Evolutionary conservation across 2,113 vertebrate species (phyloP).

Genomic region (Oryzias javanicus): DNA sequence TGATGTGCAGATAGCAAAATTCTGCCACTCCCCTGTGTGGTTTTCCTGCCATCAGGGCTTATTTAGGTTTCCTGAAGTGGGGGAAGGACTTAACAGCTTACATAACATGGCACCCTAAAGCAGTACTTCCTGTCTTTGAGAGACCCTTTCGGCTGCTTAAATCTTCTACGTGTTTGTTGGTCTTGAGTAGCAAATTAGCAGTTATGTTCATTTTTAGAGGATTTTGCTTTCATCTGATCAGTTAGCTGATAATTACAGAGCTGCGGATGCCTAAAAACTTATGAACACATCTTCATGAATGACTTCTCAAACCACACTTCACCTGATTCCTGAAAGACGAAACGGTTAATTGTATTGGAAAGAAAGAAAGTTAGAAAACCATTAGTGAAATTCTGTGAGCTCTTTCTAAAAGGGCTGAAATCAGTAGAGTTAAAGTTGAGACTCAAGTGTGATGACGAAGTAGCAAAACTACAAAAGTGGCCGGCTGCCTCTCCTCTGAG

Average conservation of each 20-base stretch:
- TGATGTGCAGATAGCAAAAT: slow-evolving; percentile 65
- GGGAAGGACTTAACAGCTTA: slow-evolving; percentile 33
- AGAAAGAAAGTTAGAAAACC: no score
- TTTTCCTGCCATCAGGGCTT: slow-evolving; percentile 71
- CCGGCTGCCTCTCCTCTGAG: slow-evolving; percentile 12
- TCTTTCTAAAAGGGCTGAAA: background rate
- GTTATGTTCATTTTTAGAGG: no score
- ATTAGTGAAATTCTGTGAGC: no score
- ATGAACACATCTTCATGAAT: no score
- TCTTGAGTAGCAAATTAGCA: background rate
- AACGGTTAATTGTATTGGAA: no score
- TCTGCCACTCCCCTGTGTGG: slow-evolving; percentile 64
- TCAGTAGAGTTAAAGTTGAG: no score
- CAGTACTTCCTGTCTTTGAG: slow-evolving; percentile 64
- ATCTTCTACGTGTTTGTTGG: background rate
- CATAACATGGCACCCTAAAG: slow-evolving; percentile 58
- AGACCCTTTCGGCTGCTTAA: background rate
- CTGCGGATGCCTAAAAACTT: no score
- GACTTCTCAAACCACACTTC: no score
- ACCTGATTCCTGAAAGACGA: no score
- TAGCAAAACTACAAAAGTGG: slow-evolving; percentile 6
- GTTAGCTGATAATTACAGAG: no score
- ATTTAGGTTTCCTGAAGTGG: slow-evolving; percentile 54
- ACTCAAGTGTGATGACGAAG: background rate
- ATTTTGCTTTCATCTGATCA: no score